A percentile compares a stretch with the other conserved stretches of the same genome.
These are phyloP conservation scores for Promerops cafer DNA, from an alignment of 2,113 vertebrate genomes.

Conservation along the genomic window DNA sequence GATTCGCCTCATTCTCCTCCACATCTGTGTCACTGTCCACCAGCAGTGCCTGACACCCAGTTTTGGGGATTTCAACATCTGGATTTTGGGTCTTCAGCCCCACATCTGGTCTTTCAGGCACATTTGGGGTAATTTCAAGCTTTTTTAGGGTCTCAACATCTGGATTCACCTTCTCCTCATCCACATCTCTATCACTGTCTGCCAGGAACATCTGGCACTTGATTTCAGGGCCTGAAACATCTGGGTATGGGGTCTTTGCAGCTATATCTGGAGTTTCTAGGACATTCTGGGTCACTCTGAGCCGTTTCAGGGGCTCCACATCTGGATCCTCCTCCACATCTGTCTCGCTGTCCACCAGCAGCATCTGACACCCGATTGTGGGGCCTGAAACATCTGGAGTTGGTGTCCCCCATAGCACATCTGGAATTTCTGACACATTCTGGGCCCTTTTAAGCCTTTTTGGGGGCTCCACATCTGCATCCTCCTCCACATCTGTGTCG, in stretches of 20 bases:
- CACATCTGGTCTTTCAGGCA: neutral
- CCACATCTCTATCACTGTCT: neutral
- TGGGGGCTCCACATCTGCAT: neutral
- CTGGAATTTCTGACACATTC: rapidly evolving
- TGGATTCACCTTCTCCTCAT: neutral
- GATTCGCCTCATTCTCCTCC: neutral
- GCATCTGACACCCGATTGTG: rapidly evolving
- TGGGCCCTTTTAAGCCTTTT: neutral
- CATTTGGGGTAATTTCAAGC: neutral
- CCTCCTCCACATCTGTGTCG: neutral
- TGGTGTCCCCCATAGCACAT: rapidly evolving
- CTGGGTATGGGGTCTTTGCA: neutral
- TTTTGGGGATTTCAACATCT: neutral
- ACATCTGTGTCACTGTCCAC: neutral
- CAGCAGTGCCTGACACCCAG: too few relatives aligned
- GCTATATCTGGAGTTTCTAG: neutral
- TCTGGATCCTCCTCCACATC: neutral
- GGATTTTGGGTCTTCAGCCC: neutral
- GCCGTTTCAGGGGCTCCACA: rapidly evolving
- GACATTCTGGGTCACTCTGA: rapidly evolving
- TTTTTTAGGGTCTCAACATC: neutral
- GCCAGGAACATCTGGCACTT: too few relatives aligned
- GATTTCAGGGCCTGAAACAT: neutral
- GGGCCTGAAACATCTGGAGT: rapidly evolving
- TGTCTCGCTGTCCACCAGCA: neutral